Evolutionary conservation across 1,140 invertebrate species (phyloP).

Genomic region (Drosophila pallidifrons): DNA sequence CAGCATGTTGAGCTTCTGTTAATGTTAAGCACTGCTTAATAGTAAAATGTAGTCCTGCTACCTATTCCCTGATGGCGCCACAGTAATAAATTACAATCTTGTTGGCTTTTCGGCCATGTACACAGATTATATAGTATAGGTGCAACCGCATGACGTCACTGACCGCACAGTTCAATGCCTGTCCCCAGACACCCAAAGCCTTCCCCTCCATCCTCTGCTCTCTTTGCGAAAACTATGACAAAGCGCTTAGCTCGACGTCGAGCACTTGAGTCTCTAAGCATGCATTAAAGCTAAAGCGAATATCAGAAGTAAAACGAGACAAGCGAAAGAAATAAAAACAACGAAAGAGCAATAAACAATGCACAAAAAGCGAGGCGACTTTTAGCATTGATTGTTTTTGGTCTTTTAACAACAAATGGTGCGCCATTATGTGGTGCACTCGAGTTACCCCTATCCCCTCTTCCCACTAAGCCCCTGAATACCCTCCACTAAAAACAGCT

Average conservation of each 20-base stretch:
- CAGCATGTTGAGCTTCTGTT: background rate
- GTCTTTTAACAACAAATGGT: conserved; percentile 29
- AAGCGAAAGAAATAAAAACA: conserved; percentile 19
- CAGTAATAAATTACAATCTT: background rate
- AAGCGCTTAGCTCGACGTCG: conserved; percentile 24
- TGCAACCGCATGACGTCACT: conserved; percentile 40
- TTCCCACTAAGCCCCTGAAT: background rate
- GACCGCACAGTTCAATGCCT: conserved; percentile 46
- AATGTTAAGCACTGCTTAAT: background rate
- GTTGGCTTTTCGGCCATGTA: conserved; percentile 1
- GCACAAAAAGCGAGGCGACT: conserved; percentile 34
- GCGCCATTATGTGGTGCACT: conserved; percentile 17
- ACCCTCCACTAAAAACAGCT: conserved; percentile 9
- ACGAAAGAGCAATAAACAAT: conserved; percentile 37
- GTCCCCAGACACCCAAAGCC: background rate
- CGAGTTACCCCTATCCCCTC: background rate
- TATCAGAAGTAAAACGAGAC: conserved; percentile 25
- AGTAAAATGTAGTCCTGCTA: background rate
- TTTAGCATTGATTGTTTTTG: conserved; percentile 50
- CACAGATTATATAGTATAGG: background rate
- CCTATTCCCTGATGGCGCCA: background rate
- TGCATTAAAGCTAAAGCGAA: conserved; percentile 30
- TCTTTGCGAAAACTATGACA: conserved; percentile 25
- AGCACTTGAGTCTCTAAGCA: conserved; percentile 27
- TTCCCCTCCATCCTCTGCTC: background rate